Evolutionary conservation across 37 sponge, comb jelly and placozoan genomes (phyloP), one percentile per base, ranked within the genome.

Genomic region (Crambe crambe): DNA sequence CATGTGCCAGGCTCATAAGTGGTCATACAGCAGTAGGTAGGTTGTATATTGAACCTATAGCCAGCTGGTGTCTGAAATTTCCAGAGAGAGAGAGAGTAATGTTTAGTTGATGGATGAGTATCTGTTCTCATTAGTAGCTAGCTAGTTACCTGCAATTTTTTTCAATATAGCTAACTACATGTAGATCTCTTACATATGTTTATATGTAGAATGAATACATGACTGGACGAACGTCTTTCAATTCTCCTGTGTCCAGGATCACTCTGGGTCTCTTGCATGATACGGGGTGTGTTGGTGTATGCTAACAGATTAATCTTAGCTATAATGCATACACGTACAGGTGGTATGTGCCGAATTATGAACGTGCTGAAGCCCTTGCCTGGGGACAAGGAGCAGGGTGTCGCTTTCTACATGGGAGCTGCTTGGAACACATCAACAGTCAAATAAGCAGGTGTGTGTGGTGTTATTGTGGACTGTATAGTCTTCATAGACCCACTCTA

Each of bases 171-270:
- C n/a, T n/a, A n/a, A n/a, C n/a, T n/a, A n/a, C n/a, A n/a, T n/a
- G n/a, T n/a, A n/a, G n/a, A n/a, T n/a, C n/a, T n/a, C n/a, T n/a
- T n/a, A n/a, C n/a, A n/a, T n/a, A n/a, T n/a, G n/a, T n/a, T n/a
- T n/a, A n/a, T 5, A 35, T 75, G 21, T 42, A 87, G 88, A 87
- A 87, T 80, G 88, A 87, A 65, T 76, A 68, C 21, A 87, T 87
- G 88, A 81, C 77, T 30, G 88, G 82, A 44, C 15, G 21, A 29
- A 38, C 81, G 2, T 51, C 78, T 2, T 42, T 58, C 15, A 75
- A 75, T 68, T 72, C 82, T 15, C 82, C 58, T 4, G 80, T 87
- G 37, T 87, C 89, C 25, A 34, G 70, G 10, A 1, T 88, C 4
- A 88, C 89, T 30, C 63, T 88, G 0, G 89, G 76, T 32, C 69